Evolutionary conservation across 2,888 invertebrate species (phyloP), one percentile per base, ranked within the genome.

Genomic region (Oeneis ivallda): DNA sequence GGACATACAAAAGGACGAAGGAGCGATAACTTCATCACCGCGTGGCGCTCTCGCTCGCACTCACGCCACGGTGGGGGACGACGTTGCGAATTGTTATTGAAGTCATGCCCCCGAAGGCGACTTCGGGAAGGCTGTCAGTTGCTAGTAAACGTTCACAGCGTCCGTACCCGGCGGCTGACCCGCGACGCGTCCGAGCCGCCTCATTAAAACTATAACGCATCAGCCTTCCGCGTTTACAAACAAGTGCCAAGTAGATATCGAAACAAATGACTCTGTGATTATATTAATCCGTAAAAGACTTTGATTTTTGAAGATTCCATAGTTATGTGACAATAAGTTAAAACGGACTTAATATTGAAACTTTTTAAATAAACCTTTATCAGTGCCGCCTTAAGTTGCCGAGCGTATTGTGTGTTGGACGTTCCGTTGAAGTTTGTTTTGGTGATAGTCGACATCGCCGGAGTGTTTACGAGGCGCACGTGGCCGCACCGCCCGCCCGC

Each of bases 41-140:
- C 77, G 84, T 77, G 81, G 73, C 82, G 82, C 80, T 90, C 92
- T 89, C 90, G 77, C 90, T 90, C 90, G 86, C 92, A 85, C 91
- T 82, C 83, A 80, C 84, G 85, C 83, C 78, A 81, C 88, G 89
- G 90, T 89, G 91, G 91, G 89, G 91, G 91, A 89, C 91, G 89
- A 90, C 89, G 89, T 92, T 92, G 92, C 92, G 92, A 92, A 92
- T 92, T 92, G 92, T 92, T 92, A 92, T 92, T 91, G 92, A 91
- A 92, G 92, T 92, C 91, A 91, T 89, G 90, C 91, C 91, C 91
- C 92, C 90, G 89, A 90, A 91, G 91, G 92, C 92, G 88, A 90
- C 90, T 90, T 89, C 89, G 90, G 91, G 91, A 92, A 89, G 89
- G 89, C 90, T 90, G 89, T 91, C 91, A 92, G 91, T 91, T 88